Conservation (phyloP, 2,797 vertebrate species). For the Nyctibius grandis region DNA sequence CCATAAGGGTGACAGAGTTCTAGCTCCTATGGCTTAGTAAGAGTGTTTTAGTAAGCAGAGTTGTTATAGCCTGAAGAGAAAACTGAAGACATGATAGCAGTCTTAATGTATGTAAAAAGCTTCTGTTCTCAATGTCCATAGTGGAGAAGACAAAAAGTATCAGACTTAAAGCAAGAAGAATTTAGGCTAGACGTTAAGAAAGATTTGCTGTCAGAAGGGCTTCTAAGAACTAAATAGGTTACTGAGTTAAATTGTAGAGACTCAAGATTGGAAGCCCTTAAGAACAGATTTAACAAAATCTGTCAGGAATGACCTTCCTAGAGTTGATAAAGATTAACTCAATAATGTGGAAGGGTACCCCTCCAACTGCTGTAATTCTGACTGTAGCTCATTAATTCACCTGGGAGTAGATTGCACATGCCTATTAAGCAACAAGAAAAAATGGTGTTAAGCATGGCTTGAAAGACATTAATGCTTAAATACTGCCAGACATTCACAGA, state of each 20-base stretch:
- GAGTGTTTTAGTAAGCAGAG: background rate
- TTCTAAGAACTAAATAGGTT: background rate
- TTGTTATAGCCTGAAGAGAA: background rate
- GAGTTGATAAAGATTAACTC: constrained; percentile 1
- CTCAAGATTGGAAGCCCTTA: background rate
- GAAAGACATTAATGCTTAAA: constrained; percentile 41
- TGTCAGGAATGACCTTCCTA: background rate
- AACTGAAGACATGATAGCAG: background rate
- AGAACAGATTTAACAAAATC: constrained; percentile 9
- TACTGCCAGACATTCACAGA: constrained; percentile 24
- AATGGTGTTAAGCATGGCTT: constrained; percentile 34
- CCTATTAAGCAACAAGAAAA: constrained; percentile 41
- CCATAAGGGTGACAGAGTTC: accelerated
- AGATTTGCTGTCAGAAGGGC: background rate
- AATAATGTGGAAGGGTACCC: background rate
- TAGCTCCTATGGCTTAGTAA: background rate
- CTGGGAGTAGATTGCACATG: constrained; percentile 36
- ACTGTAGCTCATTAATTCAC: constrained; percentile 15
- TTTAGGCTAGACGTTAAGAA: background rate
- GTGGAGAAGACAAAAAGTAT: background rate
- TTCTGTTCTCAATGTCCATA: background rate
- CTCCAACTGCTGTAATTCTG: background rate
- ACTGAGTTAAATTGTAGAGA: background rate
- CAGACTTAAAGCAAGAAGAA: background rate
- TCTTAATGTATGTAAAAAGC: background rate